A percentile compares a stretch with the other conserved stretches of the same genome.
Conservation (phyloP, 2,888 invertebrate genomes). For the Clistopyga incitator region DNA sequence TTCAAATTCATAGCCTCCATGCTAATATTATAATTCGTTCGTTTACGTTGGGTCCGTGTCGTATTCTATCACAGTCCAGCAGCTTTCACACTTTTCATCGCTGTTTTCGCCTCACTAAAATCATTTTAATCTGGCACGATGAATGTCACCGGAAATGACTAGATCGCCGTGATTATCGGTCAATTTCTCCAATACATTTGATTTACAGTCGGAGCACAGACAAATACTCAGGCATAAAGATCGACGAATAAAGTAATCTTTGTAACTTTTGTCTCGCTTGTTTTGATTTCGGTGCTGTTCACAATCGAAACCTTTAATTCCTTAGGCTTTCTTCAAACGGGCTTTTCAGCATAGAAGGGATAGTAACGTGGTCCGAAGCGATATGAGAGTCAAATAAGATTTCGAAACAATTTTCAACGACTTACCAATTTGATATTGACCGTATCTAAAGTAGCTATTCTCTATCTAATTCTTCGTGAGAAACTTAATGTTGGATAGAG, state of each 20-base stretch:
- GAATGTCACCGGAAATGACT: conserved; percentile 21
- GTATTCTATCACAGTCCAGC: conserved; percentile 64
- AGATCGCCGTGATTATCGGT: conserved; percentile 4
- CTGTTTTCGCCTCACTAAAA: not conserved
- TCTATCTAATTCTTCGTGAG: not conserved
- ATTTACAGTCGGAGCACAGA: not conserved
- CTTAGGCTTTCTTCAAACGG: conserved; percentile 21
- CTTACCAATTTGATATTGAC: not conserved
- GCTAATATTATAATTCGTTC: conserved; percentile 35
- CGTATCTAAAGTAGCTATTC: not conserved
- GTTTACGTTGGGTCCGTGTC: conserved; percentile 44
- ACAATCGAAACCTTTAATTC: conserved; percentile 15
- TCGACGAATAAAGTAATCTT: not conserved
- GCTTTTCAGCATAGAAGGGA: not conserved
- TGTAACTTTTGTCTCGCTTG: not conserved
- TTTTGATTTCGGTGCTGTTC: not conserved
- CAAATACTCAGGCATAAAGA: not conserved
- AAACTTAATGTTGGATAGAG: not conserved
- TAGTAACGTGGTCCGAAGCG: conserved; percentile 30
- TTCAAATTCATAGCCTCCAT: conserved; percentile 24
- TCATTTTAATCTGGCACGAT: not conserved
- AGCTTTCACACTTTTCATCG: conserved; percentile 25
- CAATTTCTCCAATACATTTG: not conserved
- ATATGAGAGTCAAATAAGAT: conserved; percentile 20
- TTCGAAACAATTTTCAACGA: not conserved